phyloP scores from a whole-genome alignment of 2,888 invertebrate genomes.

The Heliconius sara region DNA sequence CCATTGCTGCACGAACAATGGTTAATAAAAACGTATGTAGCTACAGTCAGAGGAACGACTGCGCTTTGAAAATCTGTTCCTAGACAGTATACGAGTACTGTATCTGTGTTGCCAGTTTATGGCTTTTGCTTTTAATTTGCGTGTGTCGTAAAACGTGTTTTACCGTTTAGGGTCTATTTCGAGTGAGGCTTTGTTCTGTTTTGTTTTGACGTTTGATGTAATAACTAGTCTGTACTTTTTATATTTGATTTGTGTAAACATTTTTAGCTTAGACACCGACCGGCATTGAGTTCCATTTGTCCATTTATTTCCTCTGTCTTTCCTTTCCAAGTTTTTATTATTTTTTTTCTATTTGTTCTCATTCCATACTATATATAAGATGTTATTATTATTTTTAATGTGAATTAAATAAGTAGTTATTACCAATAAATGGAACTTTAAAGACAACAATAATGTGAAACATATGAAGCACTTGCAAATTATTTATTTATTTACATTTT shows the following conservation, averaged over 20 bases:
- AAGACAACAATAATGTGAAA: background rate
- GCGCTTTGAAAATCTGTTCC: slow-evolving; percentile 32
- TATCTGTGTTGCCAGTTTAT: slow-evolving; percentile 20
- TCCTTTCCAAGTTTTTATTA: too few relatives aligned
- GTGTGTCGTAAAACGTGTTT: slow-evolving; percentile 6
- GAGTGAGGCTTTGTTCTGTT: background rate
- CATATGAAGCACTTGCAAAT: background rate
- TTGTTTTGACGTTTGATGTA: slow-evolving; percentile 6
- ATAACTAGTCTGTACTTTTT: background rate
- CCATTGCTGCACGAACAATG: slow-evolving; percentile 25
- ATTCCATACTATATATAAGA: too few relatives aligned
- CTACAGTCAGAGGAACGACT: slow-evolving; percentile 14
- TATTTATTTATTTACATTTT: too few relatives aligned
- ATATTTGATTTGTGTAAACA: background rate
- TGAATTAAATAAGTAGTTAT: too few relatives aligned
- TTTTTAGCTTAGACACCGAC: background rate
- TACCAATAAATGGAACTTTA: too few relatives aligned
- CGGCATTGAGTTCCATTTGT: background rate
- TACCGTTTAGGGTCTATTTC: slow-evolving; percentile 17
- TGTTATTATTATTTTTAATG: background rate
- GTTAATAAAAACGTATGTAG: slow-evolving; percentile 30
- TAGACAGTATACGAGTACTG: slow-evolving; percentile 17
- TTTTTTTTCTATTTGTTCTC: too few relatives aligned
- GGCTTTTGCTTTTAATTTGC: slow-evolving; percentile 29
- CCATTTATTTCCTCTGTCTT: too few relatives aligned